Conservation (phyloP, 2,797 vertebrate species). For the Pipistrellus nathusii region DNA sequence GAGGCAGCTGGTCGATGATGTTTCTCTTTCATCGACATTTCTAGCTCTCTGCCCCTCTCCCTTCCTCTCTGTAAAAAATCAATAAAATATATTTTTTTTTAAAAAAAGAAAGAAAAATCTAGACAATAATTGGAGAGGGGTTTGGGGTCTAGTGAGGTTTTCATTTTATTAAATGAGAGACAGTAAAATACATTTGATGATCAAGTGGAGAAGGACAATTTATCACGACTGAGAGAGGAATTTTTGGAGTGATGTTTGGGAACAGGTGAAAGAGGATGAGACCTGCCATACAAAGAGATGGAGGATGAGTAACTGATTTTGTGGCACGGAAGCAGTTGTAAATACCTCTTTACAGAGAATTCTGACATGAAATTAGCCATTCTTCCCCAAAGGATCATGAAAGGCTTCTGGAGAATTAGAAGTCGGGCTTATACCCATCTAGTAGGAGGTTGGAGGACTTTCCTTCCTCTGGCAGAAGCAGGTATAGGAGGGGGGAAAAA, state of each 20-base stretch:
- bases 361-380: background rate
- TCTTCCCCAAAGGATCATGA: background rate
- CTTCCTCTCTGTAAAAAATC: too few species aligned
- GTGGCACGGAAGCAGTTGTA: background rate
- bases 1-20: too few species aligned
- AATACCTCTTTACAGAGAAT: background rate
- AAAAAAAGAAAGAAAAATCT: too few species aligned
- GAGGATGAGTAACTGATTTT: background rate
- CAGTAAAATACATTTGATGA: too few species aligned
- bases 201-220: too few species aligned
- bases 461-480: background rate
- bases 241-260: too few species aligned
- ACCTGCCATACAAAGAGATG: background rate
- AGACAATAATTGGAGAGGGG: background rate
- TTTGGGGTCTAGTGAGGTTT: background rate
- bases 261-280: too few species aligned
- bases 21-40: too few species aligned
- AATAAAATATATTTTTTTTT: too few species aligned
- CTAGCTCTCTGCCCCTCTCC: too few species aligned
- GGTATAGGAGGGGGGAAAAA: background rate
- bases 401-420: background rate
- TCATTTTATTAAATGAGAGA: too few species aligned
- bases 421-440: background rate
- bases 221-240: too few species aligned
- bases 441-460: background rate